phyloP scores from a whole-genome alignment of 2,888 invertebrate species.

The Epistrophella euchroma region DNA sequence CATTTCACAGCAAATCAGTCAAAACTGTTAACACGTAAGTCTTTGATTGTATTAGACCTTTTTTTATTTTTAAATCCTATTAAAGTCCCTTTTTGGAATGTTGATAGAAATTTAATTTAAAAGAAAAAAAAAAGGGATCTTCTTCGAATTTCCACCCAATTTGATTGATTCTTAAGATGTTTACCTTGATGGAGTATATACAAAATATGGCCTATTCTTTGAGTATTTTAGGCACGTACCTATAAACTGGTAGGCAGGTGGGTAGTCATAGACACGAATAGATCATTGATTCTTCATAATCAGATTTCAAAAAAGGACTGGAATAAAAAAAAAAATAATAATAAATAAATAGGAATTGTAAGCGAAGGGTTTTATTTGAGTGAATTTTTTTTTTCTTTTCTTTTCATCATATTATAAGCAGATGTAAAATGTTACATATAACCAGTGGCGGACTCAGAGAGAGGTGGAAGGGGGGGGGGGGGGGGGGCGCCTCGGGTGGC shows the following conservation, averaged over 20 bases:
- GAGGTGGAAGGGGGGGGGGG: too few species aligned
- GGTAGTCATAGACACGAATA: conserved; percentile 4
- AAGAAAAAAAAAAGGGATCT: conserved; percentile 1
- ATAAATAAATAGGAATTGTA: not conserved
- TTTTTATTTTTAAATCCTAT: not conserved
- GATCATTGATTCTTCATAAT: conserved; percentile 29
- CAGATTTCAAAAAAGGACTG: not conserved
- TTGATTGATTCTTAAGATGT: conserved; percentile 37
- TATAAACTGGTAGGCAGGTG: not conserved
- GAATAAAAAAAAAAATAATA: not conserved
- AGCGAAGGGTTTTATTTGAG: not conserved
- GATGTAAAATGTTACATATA: not conserved
- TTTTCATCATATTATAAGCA: not conserved
- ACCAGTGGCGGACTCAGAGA: too few species aligned
- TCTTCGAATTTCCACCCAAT: conserved; percentile 37
- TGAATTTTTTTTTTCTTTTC: not conserved
- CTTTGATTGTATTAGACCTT: conserved; percentile 55
- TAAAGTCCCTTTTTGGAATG: conserved; percentile 12
- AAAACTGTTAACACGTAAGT: conserved; percentile 68
- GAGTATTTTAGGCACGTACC: conserved; percentile 27
- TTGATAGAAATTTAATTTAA: conserved; percentile 10
- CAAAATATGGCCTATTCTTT: not conserved
- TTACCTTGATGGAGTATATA: conserved; percentile 1
- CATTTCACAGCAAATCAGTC: conserved; percentile 51
- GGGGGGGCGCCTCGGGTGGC: too few species aligned